Base-by-base conservation (phyloP, 1,140 invertebrate genomes). In the Rhyzopertha dominica region DNA sequence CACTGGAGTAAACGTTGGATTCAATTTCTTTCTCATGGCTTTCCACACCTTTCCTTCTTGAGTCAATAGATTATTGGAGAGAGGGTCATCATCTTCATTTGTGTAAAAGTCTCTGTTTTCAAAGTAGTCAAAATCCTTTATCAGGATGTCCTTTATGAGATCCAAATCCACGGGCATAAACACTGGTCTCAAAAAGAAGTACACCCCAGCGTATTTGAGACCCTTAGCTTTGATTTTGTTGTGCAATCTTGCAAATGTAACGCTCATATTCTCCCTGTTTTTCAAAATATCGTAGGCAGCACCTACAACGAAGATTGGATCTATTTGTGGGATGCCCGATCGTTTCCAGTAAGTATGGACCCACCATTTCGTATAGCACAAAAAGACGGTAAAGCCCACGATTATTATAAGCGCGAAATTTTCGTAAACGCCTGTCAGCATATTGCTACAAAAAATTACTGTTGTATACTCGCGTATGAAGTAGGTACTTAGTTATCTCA, bases 1-100 rank as follows among this genome's bases (percentile, higher is more conserved):
- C 51, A 63, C 65, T 24, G 69, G 67, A 3, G 72, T 68, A 49
- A 77, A 76, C 5, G 73, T 66, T 16, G 71, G 71, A 1, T 67
- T 68, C 13, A 76, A 34, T 40, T 68, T 68, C 5, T 30, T 49
- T 45, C 75, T 51, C 1, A 75, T 46, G 35, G 58, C 49, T 49
- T 68, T 74, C 75, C 75, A 77, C 36, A 62, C 51, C 17, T 59
- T 45, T 16, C 68, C 74, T n/a, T 58, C 52, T 14, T 72, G 31
- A 10, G 51, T 51, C 31, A 78, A 70, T 20, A 80, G 50, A 35
- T 75, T 66, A 2, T 64, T 64, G 1, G 64, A 58, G 0, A 80
- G 20, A 2, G 66, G 57, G 43, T 77, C 73, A 0, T 50, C 54
- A 42, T 72, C 59, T 24, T 64, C 66, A 30, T 69, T 65, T 3